Conservation (phyloP, 2,113 vertebrate genomes). For the Egretta garzetta region DNA sequence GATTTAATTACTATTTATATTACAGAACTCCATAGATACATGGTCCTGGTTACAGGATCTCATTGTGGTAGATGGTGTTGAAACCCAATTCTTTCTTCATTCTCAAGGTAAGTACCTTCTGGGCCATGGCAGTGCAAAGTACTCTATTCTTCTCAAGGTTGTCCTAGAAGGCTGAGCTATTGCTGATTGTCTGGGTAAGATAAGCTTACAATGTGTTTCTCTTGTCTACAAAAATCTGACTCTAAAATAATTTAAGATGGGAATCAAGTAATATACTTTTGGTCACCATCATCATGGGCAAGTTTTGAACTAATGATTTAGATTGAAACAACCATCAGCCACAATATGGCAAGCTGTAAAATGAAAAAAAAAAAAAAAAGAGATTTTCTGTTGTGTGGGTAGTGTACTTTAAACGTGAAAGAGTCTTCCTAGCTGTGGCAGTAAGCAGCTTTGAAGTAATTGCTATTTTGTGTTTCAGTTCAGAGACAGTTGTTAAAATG, state of each 20-base stretch:
- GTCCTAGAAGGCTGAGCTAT: slow-evolving; percentile 24
- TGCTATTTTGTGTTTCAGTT: slow-evolving; percentile 54
- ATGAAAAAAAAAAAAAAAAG: neutral
- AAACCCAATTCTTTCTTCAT: slow-evolving; percentile 22
- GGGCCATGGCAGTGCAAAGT: neutral
- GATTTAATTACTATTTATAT: slow-evolving; percentile 27
- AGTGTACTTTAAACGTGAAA: neutral
- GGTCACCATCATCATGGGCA: neutral
- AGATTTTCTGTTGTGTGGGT: neutral
- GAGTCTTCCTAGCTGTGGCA: slow-evolving; percentile 6
- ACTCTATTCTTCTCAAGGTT: slow-evolving; percentile 21
- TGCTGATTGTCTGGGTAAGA: slow-evolving; percentile 46
- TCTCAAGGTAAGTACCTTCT: slow-evolving; percentile 29
- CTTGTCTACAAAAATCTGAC: neutral
- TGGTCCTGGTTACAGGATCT: neutral
- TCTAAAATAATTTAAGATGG: slow-evolving; percentile 24
- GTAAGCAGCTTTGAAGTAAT: slow-evolving; percentile 40
- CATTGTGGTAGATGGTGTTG: neutral
- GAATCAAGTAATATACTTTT: slow-evolving; percentile 22
- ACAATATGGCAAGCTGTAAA: neutral
- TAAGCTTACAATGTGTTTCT: slow-evolving; percentile 29
- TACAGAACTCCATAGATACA: neutral
- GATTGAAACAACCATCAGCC: neutral
- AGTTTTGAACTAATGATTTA: neutral
- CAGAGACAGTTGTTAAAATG: neutral